Evolutionary conservation across 2,113 vertebrate genomes (phyloP), one percentile per base, ranked within the genome.

Genomic region (Myotis davidii): DNA sequence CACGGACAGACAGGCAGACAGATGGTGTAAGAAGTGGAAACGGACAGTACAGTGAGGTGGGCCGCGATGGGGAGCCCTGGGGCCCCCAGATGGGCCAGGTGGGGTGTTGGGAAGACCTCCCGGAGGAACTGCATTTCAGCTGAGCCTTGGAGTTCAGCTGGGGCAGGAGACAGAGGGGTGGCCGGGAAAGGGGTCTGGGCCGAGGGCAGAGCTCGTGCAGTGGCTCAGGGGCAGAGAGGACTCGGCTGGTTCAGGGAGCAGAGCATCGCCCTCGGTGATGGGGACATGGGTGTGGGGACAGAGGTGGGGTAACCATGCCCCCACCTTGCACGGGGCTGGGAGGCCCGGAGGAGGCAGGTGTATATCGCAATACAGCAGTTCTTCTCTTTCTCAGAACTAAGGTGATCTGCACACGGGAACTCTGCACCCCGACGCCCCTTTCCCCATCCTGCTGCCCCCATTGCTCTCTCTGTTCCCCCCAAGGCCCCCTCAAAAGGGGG

Each of bases 171-270:
- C 65, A 86, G 52, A 64, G 37, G 29, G 32, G 18, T 9, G 2
- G 23, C 7, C 2, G 65, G 37, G 59, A 87, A 82, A 50, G n/a
- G 45, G n/a, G 17, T 61, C 7, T 0, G 23, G 54, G 56, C 32
- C 8, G 48, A 88, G 59, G 56, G 72, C 50, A 34, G 50, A 74
- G 88, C 64, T 37, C 21, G 5, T 78, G 54, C 42, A 3, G 8
- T 32, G 86, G 73, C 70, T 88, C 42, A 34, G 79, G 77, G 85
- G 56, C 72, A 83, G 64, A 25, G 59, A 48, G 42, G 72, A 25
- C 61, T 64, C 12, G 2, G 32, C 32, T 56, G 42, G 4, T 13
- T 56, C 29, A 39, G 32, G 50, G 42, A 34, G 45, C 39, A 48
- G 52, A 45, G 54, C 20, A 20, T 39, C n/a, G 1, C 18, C 21